A percentile compares a stretch with the other conserved stretches of the same genome.
These are phyloP conservation scores for Rallus limicola DNA, from an alignment of 2,113 vertebrate species.

Conservation along the genomic window DNA sequence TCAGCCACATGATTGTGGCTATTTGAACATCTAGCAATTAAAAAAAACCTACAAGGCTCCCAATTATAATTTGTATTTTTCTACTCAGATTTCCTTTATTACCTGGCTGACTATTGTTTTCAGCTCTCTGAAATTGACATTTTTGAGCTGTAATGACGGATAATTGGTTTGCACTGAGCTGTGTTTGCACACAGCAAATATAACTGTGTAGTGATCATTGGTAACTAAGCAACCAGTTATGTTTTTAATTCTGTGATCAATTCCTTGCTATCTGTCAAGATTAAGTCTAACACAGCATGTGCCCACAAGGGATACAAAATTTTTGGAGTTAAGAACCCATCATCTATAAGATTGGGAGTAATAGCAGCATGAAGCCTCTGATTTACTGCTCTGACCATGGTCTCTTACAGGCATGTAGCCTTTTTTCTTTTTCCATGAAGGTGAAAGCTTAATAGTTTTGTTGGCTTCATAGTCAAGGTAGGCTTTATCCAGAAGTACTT, in stretches of 20 bases:
- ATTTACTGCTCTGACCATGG: neutral
- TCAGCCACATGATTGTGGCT: neutral
- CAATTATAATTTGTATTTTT: neutral
- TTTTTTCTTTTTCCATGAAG: neutral
- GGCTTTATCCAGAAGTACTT: neutral
- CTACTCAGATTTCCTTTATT: neutral
- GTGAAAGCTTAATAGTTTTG: neutral
- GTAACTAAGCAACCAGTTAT: constrained; percentile 63
- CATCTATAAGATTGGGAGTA: neutral
- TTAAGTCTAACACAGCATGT: constrained; percentile 3
- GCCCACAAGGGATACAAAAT: neutral
- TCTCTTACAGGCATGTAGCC: neutral
- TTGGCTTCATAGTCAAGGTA: neutral
- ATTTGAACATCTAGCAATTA: neutral
- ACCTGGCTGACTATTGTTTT: neutral
- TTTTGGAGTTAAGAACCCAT: neutral
- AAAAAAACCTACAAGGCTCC: neutral
- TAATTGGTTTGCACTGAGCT: constrained; percentile 46
- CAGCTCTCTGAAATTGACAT: neutral
- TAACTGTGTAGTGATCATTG: neutral
- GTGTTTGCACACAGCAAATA: constrained; percentile 49
- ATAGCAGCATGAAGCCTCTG: neutral
- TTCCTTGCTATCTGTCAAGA: constrained; percentile 41
- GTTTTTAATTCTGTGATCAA: constrained; percentile 56
- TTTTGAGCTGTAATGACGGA: neutral